phyloP scores from a whole-genome alignment of 2,888 invertebrate genomes.

The Cryptus viduatorius region DNA sequence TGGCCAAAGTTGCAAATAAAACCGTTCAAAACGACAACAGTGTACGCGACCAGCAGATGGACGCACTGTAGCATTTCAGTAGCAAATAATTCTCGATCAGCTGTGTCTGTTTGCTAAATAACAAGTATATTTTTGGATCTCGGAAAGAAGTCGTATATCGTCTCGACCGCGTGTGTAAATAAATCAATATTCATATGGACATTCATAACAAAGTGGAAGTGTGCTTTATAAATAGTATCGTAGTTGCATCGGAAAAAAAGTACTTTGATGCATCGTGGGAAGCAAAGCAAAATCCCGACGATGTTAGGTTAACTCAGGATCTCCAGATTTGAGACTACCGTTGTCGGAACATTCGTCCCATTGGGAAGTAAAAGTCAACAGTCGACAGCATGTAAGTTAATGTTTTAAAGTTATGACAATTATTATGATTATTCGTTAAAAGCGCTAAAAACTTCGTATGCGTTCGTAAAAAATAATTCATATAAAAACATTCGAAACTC shows the following conservation, averaged over 20 bases:
- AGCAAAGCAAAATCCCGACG: background rate
- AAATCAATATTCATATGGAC: background rate
- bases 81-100: constrained; percentile 13
- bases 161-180: constrained; percentile 13
- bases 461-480: background rate
- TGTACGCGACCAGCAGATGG: constrained; percentile 17
- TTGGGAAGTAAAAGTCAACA: background rate
- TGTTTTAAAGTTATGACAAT: background rate
- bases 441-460: no score
- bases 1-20: background rate
- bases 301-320: constrained; percentile 52
- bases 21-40: background rate
- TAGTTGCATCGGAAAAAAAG: background rate
- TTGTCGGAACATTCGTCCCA: background rate
- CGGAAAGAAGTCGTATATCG: constrained; percentile 9
- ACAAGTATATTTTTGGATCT: constrained; percentile 15
- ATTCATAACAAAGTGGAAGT: background rate
- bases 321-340: background rate
- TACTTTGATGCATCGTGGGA: background rate
- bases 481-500: background rate
- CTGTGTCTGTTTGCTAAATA: constrained; percentile 50
- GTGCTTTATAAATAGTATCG: background rate
- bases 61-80: constrained; percentile 10
- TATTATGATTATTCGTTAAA: background rate
- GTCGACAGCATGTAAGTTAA: constrained; percentile 41